Base-by-base conservation (phyloP, 2,888 invertebrate genomes). In the Alsophila aescularia region DNA sequence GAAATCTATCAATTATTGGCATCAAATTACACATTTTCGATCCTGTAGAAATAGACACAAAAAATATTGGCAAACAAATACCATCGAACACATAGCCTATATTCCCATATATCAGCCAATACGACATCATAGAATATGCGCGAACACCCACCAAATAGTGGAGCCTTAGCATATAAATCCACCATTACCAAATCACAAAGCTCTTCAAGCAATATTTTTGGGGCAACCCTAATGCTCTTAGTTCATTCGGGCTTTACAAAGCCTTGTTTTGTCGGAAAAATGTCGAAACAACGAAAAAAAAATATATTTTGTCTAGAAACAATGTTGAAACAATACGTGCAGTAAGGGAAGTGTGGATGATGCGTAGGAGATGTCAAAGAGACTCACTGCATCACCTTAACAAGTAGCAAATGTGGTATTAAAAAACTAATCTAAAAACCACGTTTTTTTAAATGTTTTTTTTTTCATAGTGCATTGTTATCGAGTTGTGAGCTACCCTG, bases 141-240 rank as follows among this genome's bases (percentile, higher is more conserved):
- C 29, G 36, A 37, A 56, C 45, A 29, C 21, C 32, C 32, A 13
- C 36, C 18, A 52, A n/a, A 49, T 36, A 47, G 34, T 45, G 29
- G 31, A 52, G 18, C 27, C 16, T 27, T n/a, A 10, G 32, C 31
- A 13, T 29, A 14, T 35, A 58, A 53, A 57, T 18, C 53, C 42
- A 27, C 34, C 24, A 54, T 52, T 51, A 52, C 55, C 35, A 48
- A 58, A 62, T 58, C 55, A 56, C 53, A 53, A 51, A 57, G 44
- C 44, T 45, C n/a, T 48, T 32, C 43, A 49, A 54, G 50, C 49
- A 52, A 50, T 58, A 47, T 44, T 50, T 52, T 42, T 47, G 52
- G 54, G 65, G 54, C 75, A 75, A 51, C 74, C 73, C 67, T 79
- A 77, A 75, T 70, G 62, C 69, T 62, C 66, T 72, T 66, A 72